phyloP scores from a whole-genome alignment of 2,888 invertebrate genomes.

The Plagodis dolabraria region DNA sequence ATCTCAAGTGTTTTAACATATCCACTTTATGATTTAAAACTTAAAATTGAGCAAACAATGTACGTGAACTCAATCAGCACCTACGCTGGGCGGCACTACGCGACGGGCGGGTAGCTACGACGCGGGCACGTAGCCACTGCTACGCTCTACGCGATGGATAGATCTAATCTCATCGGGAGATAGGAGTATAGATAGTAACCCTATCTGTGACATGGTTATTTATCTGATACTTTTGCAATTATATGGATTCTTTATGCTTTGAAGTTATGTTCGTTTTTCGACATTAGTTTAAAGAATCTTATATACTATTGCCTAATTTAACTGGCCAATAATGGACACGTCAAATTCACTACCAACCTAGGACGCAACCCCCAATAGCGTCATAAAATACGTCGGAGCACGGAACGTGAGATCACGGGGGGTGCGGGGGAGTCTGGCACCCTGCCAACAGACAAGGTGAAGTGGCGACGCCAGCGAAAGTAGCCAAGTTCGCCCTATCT shows the following conservation, averaged over 20 bases:
- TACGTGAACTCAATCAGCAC: neutral
- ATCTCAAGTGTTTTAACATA: too few species aligned
- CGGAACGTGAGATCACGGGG: constrained; percentile 25
- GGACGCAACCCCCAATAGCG: constrained; percentile 20
- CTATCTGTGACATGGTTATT: neutral
- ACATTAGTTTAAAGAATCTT: too few species aligned
- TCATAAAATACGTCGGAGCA: constrained; percentile 22
- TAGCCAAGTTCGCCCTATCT: constrained; percentile 46
- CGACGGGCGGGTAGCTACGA: constrained; percentile 49
- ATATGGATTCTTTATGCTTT: neutral
- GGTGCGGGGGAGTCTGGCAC: constrained; percentile 56
- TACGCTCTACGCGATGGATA: constrained; percentile 44
- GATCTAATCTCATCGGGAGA: constrained; percentile 14
- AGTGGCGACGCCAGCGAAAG: constrained; percentile 79
- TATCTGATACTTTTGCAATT: neutral
- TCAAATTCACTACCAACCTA: too few species aligned
- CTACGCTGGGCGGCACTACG: constrained; percentile 14
- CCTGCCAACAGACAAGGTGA: constrained; percentile 76
- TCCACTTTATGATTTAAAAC: too few species aligned
- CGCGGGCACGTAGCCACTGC: constrained; percentile 63
- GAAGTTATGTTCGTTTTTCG: neutral
- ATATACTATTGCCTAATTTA: too few species aligned
- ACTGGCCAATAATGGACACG: too few species aligned
- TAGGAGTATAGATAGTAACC: neutral
- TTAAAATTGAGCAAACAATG: too few species aligned